Evolutionary conservation across 2,113 vertebrate species (phyloP), one percentile per base, ranked within the genome.

Genomic region (Platichthys stellatus): DNA sequence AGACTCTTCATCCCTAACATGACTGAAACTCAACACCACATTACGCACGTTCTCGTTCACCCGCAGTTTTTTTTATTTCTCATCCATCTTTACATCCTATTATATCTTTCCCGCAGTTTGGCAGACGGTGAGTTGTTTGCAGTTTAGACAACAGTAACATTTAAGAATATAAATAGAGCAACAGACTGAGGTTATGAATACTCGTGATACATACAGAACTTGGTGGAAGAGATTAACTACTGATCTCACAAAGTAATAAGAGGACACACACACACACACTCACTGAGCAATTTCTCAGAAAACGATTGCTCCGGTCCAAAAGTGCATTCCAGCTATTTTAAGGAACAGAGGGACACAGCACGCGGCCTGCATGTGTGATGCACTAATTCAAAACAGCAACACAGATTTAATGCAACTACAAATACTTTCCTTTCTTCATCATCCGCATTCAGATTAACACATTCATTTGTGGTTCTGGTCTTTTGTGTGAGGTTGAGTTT

Each of bases 251-350:
- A 38, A 63, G 43, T 17, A 65, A 10, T 2, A 74, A 60, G 53
- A 5, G 21, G 57, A 74, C 43, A 69, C 60, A 65, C 58, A 38
- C 13, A 21, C 24, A 56, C 47, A 23, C 58, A 38, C 13, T 15
- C 24, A 56, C 40, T 20, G 38, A 21, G 31, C 49, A 26, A 2
- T 43, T 58, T 73, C 63, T 65, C 70, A 61, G 64, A 59, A 75
- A 78, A 61, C 60, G 82, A 80, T 71, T n/a, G 51, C 63, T 56
- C 58, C 20, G 76, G 71, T 90, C 86, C 76, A 82, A 80, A 80
- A 80, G 77, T 84, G 26, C 85, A 85, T 88, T 90, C 73, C 82
- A 71, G 80, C 77, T 89, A 78, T 85, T 90, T 91, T 78, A 78
- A 69, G 82, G 63, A 80, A 68, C 35, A 72, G 47, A 73, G 38